These are phyloP conservation scores for Romanogobio albipinnatus DNA, from an alignment of 2,113 vertebrate genomes.

Conservation along the genomic window DNA sequence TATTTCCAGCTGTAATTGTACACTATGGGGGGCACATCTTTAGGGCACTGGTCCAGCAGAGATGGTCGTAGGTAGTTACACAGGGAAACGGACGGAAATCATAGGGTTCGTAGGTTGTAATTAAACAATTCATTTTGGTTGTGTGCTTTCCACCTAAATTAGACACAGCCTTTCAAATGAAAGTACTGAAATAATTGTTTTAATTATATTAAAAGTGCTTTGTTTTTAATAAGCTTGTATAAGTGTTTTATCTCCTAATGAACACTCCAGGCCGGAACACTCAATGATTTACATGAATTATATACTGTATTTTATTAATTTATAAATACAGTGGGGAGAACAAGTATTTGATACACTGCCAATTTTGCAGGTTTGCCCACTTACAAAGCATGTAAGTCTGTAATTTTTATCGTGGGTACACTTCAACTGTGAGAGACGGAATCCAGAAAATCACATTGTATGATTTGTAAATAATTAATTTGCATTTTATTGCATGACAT, in stretches of 20 bases:
- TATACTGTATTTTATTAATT: background rate
- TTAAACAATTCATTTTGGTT: conserved; percentile 36
- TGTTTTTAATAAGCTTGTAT: background rate
- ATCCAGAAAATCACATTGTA: too few species aligned
- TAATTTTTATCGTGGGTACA: too few species aligned
- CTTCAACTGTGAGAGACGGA: too few species aligned
- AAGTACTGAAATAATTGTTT: background rate
- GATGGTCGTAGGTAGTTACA: conserved; percentile 20
- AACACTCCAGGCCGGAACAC: background rate
- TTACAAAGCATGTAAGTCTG: too few species aligned
- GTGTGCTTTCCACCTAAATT: background rate
- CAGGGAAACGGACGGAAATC: conserved; percentile 47
- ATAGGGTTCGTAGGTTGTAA: conserved; percentile 39
- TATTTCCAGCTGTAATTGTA: conserved; percentile 63
- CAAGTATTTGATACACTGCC: too few species aligned
- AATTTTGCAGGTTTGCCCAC: too few species aligned
- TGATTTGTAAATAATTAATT: too few species aligned
- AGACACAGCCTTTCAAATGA: background rate
- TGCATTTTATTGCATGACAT: too few species aligned
- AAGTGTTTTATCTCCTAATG: background rate
- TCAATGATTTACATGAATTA: background rate
- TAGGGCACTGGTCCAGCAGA: conserved; percentile 41
- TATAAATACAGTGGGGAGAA: background rate
- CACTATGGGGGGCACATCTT: conserved; percentile 43
- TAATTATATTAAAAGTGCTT: background rate